Conservation (phyloP, 2,888 invertebrate genomes). For the Lamproptera curius region DNA sequence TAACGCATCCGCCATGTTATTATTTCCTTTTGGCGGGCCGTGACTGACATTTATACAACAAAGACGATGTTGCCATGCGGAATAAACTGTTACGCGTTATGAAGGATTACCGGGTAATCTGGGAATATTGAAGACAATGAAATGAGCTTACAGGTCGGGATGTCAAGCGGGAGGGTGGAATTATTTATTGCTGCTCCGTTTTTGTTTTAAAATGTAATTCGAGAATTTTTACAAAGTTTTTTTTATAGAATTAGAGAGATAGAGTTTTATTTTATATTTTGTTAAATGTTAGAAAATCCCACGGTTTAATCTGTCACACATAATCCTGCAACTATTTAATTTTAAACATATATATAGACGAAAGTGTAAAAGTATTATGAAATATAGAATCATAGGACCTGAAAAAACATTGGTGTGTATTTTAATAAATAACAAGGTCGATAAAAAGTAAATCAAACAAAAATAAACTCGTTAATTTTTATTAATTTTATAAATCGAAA, state of each 20-base stretch:
- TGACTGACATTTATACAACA: constrained; percentile 65
- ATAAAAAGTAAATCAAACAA: constrained; percentile 35
- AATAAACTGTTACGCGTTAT: constrained; percentile 76
- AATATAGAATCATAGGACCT: too few species aligned
- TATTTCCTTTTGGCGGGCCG: constrained; percentile 73
- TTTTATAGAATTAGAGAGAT: too few species aligned
- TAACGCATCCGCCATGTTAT: constrained; percentile 51
- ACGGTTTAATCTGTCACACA: too few species aligned
- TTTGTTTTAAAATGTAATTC: not conserved
- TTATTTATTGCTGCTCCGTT: constrained; percentile 37
- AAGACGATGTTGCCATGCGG: constrained; percentile 75
- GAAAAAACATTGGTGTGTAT: too few species aligned
- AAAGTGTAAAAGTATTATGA: too few species aligned
- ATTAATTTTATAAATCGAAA: constrained; percentile 77
- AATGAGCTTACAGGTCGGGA: constrained; percentile 63
- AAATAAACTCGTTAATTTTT: constrained; percentile 75
- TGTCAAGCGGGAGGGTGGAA: constrained; percentile 36
- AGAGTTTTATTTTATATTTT: too few species aligned
- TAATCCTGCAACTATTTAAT: too few species aligned
- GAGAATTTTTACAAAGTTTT: too few species aligned
- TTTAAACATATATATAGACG: too few species aligned
- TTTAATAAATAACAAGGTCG: too few species aligned
- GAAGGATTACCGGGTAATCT: constrained; percentile 75
- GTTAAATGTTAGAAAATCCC: too few species aligned
- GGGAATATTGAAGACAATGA: constrained; percentile 78